These are phyloP conservation scores for Xestia xanthographa DNA, from an alignment of 2,888 invertebrate species.

Conservation along the genomic window DNA sequence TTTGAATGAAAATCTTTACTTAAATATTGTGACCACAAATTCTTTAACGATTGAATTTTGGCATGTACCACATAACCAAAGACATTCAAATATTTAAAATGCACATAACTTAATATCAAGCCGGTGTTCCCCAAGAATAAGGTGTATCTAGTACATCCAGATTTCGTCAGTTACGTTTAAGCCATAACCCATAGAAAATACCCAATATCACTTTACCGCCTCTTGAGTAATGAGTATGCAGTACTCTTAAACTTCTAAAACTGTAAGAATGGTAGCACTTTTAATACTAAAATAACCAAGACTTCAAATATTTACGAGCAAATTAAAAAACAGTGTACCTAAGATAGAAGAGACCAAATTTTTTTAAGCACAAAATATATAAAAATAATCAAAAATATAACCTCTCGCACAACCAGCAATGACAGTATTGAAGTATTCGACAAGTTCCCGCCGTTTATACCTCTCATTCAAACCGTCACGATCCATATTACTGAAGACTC, in stretches of 20 bases:
- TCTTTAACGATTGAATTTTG: not conserved
- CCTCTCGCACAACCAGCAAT: constrained; percentile 94
- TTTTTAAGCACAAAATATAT: not conserved
- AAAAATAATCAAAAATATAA: constrained; percentile 62
- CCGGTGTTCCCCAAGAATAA: not conserved
- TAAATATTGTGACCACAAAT: not conserved
- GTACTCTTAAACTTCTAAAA: not conserved
- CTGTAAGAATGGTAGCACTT: not conserved
- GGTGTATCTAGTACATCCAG: not conserved
- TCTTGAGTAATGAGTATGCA: not conserved
- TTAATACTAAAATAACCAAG: not conserved
- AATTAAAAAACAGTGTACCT: not conserved
- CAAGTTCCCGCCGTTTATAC: constrained; percentile 93
- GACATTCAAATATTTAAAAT: too few species aligned
- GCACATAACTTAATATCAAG: too few species aligned
- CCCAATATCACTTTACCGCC: not conserved
- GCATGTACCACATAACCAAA: not conserved
- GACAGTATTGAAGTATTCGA: constrained; percentile 94
- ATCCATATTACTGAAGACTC: constrained; percentile 93
- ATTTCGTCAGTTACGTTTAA: not conserved
- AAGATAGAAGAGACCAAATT: not conserved
- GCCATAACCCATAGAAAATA: too few species aligned
- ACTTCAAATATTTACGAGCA: too few species aligned
- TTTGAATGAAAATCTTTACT: not conserved
- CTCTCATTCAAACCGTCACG: constrained; percentile 94